Evolutionary conservation across 2,888 invertebrate genomes (phyloP), one percentile per base, ranked within the genome.

Genomic region (Amiota communis): DNA sequence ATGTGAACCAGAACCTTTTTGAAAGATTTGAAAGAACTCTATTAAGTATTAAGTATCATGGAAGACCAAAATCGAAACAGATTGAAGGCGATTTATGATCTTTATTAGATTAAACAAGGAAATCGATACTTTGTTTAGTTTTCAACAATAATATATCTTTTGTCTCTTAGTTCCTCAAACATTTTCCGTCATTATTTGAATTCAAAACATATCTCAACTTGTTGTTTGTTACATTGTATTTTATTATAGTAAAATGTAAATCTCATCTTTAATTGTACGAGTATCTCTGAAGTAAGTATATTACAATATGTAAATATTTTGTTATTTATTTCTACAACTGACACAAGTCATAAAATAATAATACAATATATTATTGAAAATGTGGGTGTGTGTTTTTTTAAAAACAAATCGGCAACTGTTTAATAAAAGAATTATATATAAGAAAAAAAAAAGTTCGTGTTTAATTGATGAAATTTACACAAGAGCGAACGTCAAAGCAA

Each of bases 391-490:
- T 20, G 20, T 20, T 20, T 23, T 23, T 59, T n/a, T 15, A 17
- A 53, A 53, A n/a, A 53, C 53, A 12, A 12, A 53, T 53, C 11
- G 8, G 15, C 1, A 53, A 12, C n/a, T 15, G n/a, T n/a, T n/a
- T 13, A 53, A 11, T 6, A 53, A 1, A 53, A 53, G n/a, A n/a
- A n/a, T n/a, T n/a, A n/a, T n/a, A n/a, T n/a, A n/a, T n/a, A n/a
- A 53, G n/a, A 13, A 53, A 53, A 53, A 53, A 15, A 59, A 59
- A 59, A 23, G 65, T 65, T 65, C 65, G 65, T 65, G 65, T 65
- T 65, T 20, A 65, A 49, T 65, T 17, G 10, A 48, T 49, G 17
- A 17, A 65, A 65, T 48, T 48, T 48, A 48, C 65, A 65, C 15
- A 48, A 65, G 65, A 65, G 20, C 48, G 36, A 63, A 63, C 63